Base-by-base conservation (phyloP, 1,140 invertebrate genomes). In the Andricus grossulariae region DNA sequence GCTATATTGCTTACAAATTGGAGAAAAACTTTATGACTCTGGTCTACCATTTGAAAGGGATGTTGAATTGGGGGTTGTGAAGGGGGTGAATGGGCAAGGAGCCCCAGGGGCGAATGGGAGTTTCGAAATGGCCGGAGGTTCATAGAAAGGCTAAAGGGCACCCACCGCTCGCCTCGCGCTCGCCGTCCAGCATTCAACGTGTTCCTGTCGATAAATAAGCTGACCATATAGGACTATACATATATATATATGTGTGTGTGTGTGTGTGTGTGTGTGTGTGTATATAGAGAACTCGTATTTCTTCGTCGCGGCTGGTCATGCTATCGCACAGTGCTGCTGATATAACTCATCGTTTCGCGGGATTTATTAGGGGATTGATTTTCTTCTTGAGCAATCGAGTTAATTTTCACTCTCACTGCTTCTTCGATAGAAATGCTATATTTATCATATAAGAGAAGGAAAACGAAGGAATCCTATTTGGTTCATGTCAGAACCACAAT, bases 281-380 rank as follows among this genome's bases (percentile, higher is more conserved):
- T 11, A 45, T 1, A 45, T 5, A 45, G 76, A 39, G 74, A 75
- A 66, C 80, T 84, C 85, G 83, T 86, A 86, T 86, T 85, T 86
- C 85, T 85, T 84, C 76, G 82, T 79, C 78, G 80, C 54, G 51
- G 39, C 6, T 25, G 77, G 32, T 57, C 71, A 21, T 54, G 78
- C 72, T 57, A 54, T 50, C 66, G 66, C 78, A 73, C 75, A 74
- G 72, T 81, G 73, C 66, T 54, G 71, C 50, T 25, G 55, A 74
- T 72, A 80, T 70, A 76, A 73, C 21, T 76, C 74, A 72, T 81
- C 71, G 75, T 77, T 82, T 75, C 77, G 76, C 50, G 70, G 73
- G 84, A 84, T 84, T 85, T 86, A 84, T 83, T 82, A 81, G 72
- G 54, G 78, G 75, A 85, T 83, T 82, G 78, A 85, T 86, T 86